A percentile compares a stretch with the other conserved stretches of the same genome.
phyloP scores from a whole-genome alignment of 2,797 vertebrate genomes.

The Glyptemys insculpta region DNA sequence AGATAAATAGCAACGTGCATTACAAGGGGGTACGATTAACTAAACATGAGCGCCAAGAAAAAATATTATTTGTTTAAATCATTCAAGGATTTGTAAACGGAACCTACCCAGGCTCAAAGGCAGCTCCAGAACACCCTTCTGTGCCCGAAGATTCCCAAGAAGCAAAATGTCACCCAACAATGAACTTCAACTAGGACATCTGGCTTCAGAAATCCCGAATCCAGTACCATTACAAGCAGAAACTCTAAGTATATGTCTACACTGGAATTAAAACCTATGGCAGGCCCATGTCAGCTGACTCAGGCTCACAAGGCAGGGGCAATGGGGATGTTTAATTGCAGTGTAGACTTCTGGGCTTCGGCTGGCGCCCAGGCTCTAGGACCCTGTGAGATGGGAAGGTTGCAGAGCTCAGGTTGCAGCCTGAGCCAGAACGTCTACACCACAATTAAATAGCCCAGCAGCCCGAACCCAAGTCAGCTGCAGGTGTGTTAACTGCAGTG shows the following conservation, averaged over 20 bases:
- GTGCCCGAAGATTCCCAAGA: background rate
- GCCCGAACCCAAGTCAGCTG: background rate
- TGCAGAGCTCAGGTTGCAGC: background rate
- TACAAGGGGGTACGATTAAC: background rate
- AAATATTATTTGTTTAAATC: constrained; percentile 20
- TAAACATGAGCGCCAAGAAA: background rate
- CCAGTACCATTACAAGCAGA: constrained; percentile 11
- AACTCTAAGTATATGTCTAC: background rate
- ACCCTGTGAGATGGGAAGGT: background rate
- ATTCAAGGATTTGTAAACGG: constrained; percentile 48
- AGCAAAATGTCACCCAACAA: background rate
- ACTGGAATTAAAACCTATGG: background rate
- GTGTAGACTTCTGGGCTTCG: background rate
- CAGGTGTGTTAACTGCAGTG: background rate
- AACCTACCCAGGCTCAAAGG: constrained; percentile 38
- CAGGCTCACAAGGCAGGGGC: background rate
- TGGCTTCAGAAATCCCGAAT: background rate
- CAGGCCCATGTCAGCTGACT: background rate
- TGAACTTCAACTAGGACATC: background rate
- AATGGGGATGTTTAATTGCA: background rate
- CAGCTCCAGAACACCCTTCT: constrained; percentile 34
- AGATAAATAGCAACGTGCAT: constrained; percentile 33
- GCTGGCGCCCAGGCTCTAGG: background rate
- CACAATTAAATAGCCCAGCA: background rate
- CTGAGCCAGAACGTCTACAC: background rate